Percentiles rank a stretch among this genome's conserved stretches.
Conservation (phyloP, 1,140 invertebrate genomes). For the Halyomorpha halys region DNA sequence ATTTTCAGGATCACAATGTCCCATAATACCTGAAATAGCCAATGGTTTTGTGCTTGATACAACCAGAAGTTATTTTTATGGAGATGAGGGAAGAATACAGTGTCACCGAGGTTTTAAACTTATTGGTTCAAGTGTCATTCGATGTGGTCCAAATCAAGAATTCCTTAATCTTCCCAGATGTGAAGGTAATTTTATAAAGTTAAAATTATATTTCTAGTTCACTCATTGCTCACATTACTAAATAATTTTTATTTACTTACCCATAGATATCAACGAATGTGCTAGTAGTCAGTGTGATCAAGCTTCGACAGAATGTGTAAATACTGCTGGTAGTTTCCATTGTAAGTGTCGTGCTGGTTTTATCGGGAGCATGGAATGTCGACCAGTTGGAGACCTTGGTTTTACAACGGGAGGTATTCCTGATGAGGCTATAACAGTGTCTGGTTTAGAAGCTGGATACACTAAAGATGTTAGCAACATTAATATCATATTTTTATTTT, state of each 20-base stretch:
- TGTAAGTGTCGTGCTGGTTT: slow-evolving; percentile 83
- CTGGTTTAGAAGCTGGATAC: slow-evolving; percentile 68
- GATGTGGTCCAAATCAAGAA: slow-evolving; percentile 72
- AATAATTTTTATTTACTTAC: neutral
- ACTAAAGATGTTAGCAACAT: slow-evolving; percentile 55
- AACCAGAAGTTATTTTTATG: slow-evolving; percentile 65
- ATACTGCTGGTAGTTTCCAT: slow-evolving; percentile 80
- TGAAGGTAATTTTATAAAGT: slow-evolving; percentile 43
- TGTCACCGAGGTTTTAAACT: slow-evolving; percentile 82
- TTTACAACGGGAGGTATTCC: slow-evolving; percentile 80
- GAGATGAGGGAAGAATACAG: slow-evolving; percentile 84
- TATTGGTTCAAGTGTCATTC: slow-evolving; percentile 74
- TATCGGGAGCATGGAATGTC: slow-evolving; percentile 74
- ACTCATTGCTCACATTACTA: neutral
- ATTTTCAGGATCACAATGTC: slow-evolving; percentile 59
- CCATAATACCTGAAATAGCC: slow-evolving; percentile 67
- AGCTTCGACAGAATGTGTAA: slow-evolving; percentile 83
- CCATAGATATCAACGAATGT: slow-evolving; percentile 61
- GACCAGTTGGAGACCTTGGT: slow-evolving; percentile 78
- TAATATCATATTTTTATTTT: slow-evolving; percentile 16
- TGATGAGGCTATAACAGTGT: slow-evolving; percentile 78
- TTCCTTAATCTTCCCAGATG: slow-evolving; percentile 78
- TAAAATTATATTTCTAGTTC: neutral
- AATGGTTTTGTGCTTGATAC: slow-evolving; percentile 76
- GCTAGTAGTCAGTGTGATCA: slow-evolving; percentile 76